phyloP scores from a whole-genome alignment of 1,140 invertebrate genomes.

The Macrostomum lignano region DNA sequence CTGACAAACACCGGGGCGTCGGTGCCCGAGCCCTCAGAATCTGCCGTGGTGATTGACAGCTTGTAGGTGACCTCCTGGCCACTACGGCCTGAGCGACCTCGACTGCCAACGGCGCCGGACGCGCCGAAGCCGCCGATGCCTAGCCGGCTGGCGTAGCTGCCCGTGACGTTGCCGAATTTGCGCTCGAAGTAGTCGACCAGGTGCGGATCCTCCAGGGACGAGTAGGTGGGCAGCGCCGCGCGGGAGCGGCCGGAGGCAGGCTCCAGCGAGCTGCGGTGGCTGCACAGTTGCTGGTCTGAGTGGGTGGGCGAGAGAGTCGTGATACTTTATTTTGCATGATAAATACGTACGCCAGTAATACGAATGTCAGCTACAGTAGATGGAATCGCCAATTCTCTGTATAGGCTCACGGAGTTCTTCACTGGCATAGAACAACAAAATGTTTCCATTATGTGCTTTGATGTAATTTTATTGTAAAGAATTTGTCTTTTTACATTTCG shows the following conservation, averaged over 20 bases:
- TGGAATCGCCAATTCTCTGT: no score
- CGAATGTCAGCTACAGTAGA: no score
- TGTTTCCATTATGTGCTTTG: no score
- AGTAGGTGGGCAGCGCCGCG: slow-evolving; percentile 15
- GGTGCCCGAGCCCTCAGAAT: slow-evolving; percentile 18
- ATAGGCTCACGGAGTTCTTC: no score
- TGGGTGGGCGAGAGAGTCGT: no score
- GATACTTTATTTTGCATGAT: no score
- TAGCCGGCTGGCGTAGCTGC: background rate
- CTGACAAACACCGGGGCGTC: slow-evolving; percentile 15
- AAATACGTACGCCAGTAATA: no score
- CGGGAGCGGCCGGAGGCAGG: background rate
- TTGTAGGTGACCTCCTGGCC: slow-evolving; percentile 12
- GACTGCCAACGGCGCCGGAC: slow-evolving; percentile 5
- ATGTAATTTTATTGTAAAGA: no score
- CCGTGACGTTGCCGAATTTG: slow-evolving; percentile 14
- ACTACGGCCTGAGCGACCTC: slow-evolving; percentile 3
- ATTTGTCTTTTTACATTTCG: no score
- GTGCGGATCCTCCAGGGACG: slow-evolving; percentile 21
- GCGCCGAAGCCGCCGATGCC: slow-evolving; percentile 4
- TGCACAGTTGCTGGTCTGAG: no score
- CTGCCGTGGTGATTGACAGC: slow-evolving; percentile 21
- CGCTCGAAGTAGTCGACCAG: slow-evolving; percentile 21
- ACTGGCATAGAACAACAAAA: no score
- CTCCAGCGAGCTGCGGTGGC: no score